Evolutionary conservation across 2,113 vertebrate species (phyloP).

Genomic region (Macrotus californicus): DNA sequence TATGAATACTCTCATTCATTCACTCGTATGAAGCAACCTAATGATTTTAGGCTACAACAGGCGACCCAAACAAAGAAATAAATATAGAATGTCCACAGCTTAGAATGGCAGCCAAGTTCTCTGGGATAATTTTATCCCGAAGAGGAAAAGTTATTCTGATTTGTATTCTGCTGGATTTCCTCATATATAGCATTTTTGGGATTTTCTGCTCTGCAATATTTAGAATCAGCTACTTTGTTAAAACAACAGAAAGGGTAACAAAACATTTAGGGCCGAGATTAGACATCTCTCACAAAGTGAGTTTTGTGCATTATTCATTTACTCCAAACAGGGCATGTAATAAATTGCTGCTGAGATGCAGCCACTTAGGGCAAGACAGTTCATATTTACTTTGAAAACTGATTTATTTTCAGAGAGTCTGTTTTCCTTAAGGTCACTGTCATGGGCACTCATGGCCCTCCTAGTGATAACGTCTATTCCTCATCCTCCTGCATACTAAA

Average conservation of each 20-base stretch:
- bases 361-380: conserved; percentile 24
- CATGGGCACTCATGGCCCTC: not conserved
- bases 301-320: conserved; percentile 47
- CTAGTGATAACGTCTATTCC: not conserved
- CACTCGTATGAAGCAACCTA: not conserved
- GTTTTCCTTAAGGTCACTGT: conserved; percentile 10
- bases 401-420: conserved; percentile 28
- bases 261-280: not conserved
- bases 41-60: not conserved
- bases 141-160: conserved; percentile 3
- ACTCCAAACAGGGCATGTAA: conserved; percentile 10
- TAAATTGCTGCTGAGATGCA: conserved; percentile 45
- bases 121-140: conserved; percentile 40
- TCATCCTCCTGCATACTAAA: not conserved
- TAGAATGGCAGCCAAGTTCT: not conserved
- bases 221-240: conserved; percentile 16
- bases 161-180: conserved; percentile 24
- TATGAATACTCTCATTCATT: not conserved
- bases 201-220: not conserved
- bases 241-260: conserved; percentile 36
- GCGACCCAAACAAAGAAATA: conserved; percentile 28
- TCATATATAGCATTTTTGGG: not conserved
- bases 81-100: not conserved
- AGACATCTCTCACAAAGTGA: not conserved
- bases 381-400: conserved; percentile 41